Percentiles rank a stretch among this genome's conserved stretches.
Conservation (phyloP, 2,888 invertebrate genomes). For the Ischnura elegans region DNA sequence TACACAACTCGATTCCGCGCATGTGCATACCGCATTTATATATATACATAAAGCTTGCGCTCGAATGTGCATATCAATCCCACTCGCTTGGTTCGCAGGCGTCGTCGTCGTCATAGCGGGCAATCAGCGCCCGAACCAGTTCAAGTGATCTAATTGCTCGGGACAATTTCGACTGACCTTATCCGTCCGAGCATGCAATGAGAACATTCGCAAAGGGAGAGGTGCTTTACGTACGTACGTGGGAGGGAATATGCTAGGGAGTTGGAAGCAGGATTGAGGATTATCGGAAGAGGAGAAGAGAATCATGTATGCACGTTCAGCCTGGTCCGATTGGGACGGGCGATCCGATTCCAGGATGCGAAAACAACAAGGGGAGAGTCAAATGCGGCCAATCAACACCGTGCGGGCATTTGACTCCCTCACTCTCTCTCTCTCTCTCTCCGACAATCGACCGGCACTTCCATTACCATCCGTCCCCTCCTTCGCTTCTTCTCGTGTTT, state of each 20-base stretch:
- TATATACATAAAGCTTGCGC: neutral
- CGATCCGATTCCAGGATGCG: neutral
- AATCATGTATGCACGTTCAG: neutral
- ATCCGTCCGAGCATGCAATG: neutral
- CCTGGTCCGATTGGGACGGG: neutral
- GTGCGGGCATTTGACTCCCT: neutral
- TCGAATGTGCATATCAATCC: neutral
- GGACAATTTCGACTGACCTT: neutral
- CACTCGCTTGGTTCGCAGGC: neutral
- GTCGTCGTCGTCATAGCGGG: neutral
- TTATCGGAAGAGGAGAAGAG: too few relatives aligned
- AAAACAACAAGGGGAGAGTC: neutral
- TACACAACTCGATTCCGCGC: too few relatives aligned
- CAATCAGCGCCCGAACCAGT: neutral
- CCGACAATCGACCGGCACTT: neutral
- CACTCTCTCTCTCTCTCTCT: neutral
- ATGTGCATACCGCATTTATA: too few relatives aligned
- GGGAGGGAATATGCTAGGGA: too few relatives aligned
- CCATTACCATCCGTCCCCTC: too few relatives aligned
- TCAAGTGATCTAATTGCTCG: constrained; percentile 26
- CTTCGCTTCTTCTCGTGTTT: too few relatives aligned
- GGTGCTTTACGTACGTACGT: neutral
- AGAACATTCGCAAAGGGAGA: neutral
- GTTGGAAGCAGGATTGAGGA: too few relatives aligned
- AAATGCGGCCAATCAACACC: neutral